phyloP scores from a whole-genome alignment of 2,797 vertebrate genomes.

The Hylomyscus alleni region DNA sequence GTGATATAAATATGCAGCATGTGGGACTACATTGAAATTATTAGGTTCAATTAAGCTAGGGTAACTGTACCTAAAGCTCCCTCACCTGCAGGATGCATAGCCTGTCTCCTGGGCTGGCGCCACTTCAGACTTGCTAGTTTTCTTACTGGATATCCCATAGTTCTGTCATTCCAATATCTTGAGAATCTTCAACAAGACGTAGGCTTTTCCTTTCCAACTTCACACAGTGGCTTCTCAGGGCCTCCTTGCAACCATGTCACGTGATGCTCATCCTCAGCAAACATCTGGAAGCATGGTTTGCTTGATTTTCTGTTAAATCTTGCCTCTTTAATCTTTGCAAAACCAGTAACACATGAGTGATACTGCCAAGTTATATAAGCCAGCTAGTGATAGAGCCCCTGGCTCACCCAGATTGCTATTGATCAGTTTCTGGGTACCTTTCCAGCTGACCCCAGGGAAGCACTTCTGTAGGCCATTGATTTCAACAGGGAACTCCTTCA shows the following conservation, averaged over 20 bases:
- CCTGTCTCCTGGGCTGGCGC: not conserved
- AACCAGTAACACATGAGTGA: not conserved
- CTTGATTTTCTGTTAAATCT: not conserved
- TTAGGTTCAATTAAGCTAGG: not conserved
- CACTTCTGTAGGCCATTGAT: not conserved
- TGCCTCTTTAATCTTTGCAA: not conserved
- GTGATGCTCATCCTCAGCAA: not conserved
- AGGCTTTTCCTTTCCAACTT: not conserved
- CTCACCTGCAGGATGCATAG: not conserved
- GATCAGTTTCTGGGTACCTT: not conserved
- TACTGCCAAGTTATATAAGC: not conserved
- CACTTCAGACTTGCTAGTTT: not conserved
- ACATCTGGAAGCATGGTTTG: not conserved
- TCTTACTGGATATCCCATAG: not conserved
- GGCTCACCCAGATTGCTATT: not conserved
- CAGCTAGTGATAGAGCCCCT: not conserved
- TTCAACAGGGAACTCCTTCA: not conserved
- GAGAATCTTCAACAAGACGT: not conserved
- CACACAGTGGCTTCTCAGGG: not conserved
- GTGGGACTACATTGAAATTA: not conserved
- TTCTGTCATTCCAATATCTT: not conserved
- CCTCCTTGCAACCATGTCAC: not conserved
- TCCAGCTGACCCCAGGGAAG: not conserved
- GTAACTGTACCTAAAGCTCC: not conserved
- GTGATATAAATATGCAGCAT: not conserved